Conservation (phyloP, 2,797 vertebrate genomes). For the Lithobates sylvaticus region DNA sequence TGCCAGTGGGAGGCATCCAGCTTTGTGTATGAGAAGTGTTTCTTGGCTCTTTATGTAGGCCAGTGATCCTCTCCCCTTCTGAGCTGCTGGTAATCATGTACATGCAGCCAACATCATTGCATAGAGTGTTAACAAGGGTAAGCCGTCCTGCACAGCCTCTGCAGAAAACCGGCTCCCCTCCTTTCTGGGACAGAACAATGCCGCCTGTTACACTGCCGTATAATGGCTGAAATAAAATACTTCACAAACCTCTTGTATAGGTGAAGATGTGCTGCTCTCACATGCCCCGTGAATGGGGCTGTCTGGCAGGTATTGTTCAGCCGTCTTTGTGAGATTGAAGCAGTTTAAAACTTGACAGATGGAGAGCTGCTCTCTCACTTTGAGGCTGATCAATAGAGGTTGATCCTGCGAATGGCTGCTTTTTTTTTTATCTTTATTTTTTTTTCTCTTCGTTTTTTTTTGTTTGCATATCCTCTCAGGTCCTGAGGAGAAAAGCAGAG, state of each 20-base stretch:
- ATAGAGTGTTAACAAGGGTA: slow-evolving; percentile 42
- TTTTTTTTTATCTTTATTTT: slow-evolving; percentile 21
- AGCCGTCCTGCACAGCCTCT: not conserved
- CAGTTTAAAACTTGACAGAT: slow-evolving; percentile 67
- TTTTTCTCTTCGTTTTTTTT: not conserved
- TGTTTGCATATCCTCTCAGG: slow-evolving; percentile 47
- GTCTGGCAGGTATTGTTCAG: slow-evolving; percentile 50
- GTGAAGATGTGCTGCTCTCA: not conserved
- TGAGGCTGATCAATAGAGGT: slow-evolving; percentile 66
- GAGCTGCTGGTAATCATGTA: slow-evolving; percentile 41
- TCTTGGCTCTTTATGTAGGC: slow-evolving; percentile 33
- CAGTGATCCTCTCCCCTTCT: slow-evolving; percentile 19
- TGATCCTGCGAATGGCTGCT: slow-evolving; percentile 61
- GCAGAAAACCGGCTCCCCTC: not conserved
- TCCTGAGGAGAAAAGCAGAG: not conserved
- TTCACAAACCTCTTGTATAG: slow-evolving; percentile 42
- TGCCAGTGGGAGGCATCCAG: slow-evolving; percentile 16
- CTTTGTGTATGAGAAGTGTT: not conserved
- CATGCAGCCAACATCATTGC: slow-evolving; percentile 40
- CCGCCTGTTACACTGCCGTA: not conserved
- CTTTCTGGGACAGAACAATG: slow-evolving; percentile 43
- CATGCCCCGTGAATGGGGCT: not conserved
- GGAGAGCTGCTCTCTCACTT: slow-evolving; percentile 58
- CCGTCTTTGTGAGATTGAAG: slow-evolving; percentile 57
- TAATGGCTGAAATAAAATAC: slow-evolving; percentile 23